phyloP scores from a whole-genome alignment of 2,113 vertebrate genomes.

The Hippolais icterina region DNA sequence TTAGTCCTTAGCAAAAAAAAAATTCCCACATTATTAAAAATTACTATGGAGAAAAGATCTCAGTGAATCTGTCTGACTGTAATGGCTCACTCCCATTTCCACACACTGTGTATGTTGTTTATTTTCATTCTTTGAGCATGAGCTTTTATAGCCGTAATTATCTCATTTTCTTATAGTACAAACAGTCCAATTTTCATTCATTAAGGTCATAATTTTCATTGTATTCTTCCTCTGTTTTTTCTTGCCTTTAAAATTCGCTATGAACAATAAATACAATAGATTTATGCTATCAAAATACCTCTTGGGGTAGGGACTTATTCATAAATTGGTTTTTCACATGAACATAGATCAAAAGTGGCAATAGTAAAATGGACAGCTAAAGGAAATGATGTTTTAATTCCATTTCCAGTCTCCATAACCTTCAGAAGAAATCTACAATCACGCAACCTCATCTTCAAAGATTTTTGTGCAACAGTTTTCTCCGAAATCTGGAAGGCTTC shows the following conservation, averaged over 20 bases:
- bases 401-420: neutral
- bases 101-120: neutral
- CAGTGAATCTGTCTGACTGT: neutral
- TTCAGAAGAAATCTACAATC: neutral
- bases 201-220: neutral
- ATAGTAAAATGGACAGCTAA: neutral
- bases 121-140: slow-evolving; percentile 7
- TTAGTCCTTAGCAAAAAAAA: neutral
- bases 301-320: neutral
- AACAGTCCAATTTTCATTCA: neutral
- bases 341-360: neutral
- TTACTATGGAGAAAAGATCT: neutral
- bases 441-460: neutral
- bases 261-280: neutral
- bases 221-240: neutral
- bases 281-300: neutral
- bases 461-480: neutral
- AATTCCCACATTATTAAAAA: neutral
- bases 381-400: neutral
- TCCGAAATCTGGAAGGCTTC: neutral
- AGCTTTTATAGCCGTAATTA: slow-evolving; percentile 25
- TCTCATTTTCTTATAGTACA: slow-evolving; percentile 31
- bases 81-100: neutral
- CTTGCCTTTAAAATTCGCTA: neutral
- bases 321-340: neutral